Evolutionary conservation across 2,797 vertebrate genomes (phyloP), one percentile per base, ranked within the genome.

Genomic region (Myotis myotis): DNA sequence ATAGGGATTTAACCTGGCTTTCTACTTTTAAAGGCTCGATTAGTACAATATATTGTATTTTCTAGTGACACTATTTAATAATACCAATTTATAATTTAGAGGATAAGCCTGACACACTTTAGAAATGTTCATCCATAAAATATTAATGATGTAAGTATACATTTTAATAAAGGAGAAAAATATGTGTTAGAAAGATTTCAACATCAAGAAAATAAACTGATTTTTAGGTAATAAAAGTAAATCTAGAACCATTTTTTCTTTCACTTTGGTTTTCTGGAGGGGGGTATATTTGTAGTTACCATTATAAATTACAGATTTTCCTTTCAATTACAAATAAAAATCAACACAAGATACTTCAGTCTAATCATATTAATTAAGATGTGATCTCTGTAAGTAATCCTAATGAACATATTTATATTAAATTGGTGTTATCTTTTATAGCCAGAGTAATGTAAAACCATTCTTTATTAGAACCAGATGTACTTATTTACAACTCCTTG

Each of bases 311-410:
- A 81, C 28, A 78, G 30, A 95, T 70, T 85, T 93, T 96, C 8
- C 64, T 72, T 94, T 83, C 75, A 81, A 66, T 62, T 80, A 81
- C 41, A 75, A 91, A 76, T 68, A 82, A 91, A 64, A 17, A 93
- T 70, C 15, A 90, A 55, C 5, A 84, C 2, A 88, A 79, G 41
- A 82, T 36, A 82, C n/a, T 75, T 92, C 12, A 60, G 57, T 51
- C 20, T 85, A 44, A 92, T 55, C 78, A 79, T 66, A 49, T 51
- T 60, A 64, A 49, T 51, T 60, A 64, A 84, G 75, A 62, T 86
- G 10, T 17, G 62, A 83, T 82, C 25, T 78, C 47, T 82, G 6
- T 20, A 89, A 92, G 36, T 71, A 87, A 47, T 68, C 36, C 8
- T 71, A 71, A 1, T 78, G 33, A 88, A 19, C 36, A 53, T 47